These are phyloP conservation scores for Catonia carolina DNA, from an alignment of 2,888 invertebrate genomes.

Conservation along the genomic window DNA sequence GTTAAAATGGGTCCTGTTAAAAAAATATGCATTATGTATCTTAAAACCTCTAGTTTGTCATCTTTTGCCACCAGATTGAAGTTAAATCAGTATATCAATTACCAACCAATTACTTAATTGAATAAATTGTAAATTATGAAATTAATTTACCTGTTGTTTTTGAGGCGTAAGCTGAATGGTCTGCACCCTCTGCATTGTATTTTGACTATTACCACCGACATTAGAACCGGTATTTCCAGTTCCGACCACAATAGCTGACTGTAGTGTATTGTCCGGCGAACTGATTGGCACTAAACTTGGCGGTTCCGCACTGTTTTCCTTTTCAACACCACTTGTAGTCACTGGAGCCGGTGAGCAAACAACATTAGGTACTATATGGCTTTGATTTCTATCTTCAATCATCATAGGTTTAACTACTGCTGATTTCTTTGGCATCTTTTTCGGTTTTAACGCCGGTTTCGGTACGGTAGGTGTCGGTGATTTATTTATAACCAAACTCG, in stretches of 20 bases:
- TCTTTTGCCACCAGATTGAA: too few relatives aligned
- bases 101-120: too few relatives aligned
- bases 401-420: constrained; percentile 38
- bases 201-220: too few relatives aligned
- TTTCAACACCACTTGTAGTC: constrained; percentile 8
- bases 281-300: constrained; percentile 34
- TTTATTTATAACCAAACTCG: constrained; percentile 37
- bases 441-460: constrained; percentile 30
- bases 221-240: too few relatives aligned
- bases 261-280: constrained; percentile 25
- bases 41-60: too few relatives aligned
- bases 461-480: constrained; percentile 27
- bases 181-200: constrained; percentile 52
- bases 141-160: constrained; percentile 57
- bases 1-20: too few relatives aligned
- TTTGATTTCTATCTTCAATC: constrained; percentile 31
- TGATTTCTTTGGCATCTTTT: constrained; percentile 35
- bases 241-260: constrained; percentile 37
- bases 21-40: too few relatives aligned
- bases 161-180: constrained; percentile 67
- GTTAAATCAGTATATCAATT: too few relatives aligned
- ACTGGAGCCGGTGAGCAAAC: neutral
- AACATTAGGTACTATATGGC: neutral
- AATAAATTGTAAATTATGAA: too few relatives aligned
- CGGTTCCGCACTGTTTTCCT: constrained; percentile 28